Conservation (phyloP, 2,113 vertebrate genomes). For the Anseranas semipalmata region DNA sequence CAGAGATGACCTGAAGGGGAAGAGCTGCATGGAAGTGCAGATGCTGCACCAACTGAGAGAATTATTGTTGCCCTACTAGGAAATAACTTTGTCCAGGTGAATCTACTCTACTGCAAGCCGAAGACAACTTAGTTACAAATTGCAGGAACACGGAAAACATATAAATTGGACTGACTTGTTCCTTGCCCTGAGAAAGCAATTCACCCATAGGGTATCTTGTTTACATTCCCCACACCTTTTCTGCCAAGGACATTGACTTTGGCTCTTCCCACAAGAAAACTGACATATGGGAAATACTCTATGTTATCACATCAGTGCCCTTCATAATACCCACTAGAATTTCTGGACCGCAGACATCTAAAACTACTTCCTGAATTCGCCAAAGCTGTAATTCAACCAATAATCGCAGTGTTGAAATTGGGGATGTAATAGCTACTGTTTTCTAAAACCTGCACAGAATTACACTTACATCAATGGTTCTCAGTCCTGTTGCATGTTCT, state of each 20-base stretch:
- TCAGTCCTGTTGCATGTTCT: neutral
- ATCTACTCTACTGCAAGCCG: neutral
- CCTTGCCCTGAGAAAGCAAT: neutral
- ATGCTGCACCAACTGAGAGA: neutral
- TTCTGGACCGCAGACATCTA: neutral
- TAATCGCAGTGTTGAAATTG: neutral
- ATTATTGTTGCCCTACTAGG: neutral
- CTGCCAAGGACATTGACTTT: neutral
- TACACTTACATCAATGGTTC: neutral
- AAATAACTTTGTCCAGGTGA: neutral
- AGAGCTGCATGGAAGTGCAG: neutral
- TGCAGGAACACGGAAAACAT: neutral
- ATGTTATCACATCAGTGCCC: neutral
- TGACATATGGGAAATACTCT: neutral
- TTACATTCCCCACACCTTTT: neutral
- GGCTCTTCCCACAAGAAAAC: neutral
- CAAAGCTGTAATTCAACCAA: neutral
- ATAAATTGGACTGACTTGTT: neutral
- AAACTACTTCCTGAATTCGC: neutral
- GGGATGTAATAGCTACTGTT: neutral
- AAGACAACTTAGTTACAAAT: neutral
- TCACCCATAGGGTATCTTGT: neutral
- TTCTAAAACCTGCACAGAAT: neutral
- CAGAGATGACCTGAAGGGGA: neutral
- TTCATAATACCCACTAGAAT: neutral